Base-by-base conservation (phyloP, 2,797 vertebrate species). In the Cyprinodon diabolis region DNA sequence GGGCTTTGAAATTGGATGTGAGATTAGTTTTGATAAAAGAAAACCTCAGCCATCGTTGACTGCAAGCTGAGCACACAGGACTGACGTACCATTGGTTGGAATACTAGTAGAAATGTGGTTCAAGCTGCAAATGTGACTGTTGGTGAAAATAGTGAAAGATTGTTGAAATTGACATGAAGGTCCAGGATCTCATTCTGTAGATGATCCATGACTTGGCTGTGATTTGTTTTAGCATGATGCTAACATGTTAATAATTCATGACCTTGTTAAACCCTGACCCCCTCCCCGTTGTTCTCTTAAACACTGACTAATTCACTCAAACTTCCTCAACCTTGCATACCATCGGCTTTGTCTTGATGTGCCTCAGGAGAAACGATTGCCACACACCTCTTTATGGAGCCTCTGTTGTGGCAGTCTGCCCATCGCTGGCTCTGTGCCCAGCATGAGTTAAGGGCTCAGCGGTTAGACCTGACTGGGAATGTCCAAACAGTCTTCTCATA, bases 361-460 rank as follows among this genome's bases (percentile, higher is more conserved):
- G 80, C 71, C 76, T 5, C 43, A 48, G 75, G 77, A 3, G 30
- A 3, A 30, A 30, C 30, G 30, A 30, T 30, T 86, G 66, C 57
- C 76, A 60, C 78, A 75, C 86, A 73, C 72, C 65, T 67, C 80
- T 75, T 78, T 45, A 45, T 72, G 83, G 81, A 80, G 62, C 45
- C 60, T 72, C 75, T 54, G 68, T 83, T 85, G 84, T 87, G 86
- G 87, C 83, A 84, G 71, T 57, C 78, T 74, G 84, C 77, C 81
- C 78, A 84, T 75, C 77, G 43, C 79, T 85, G 90, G 86, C 84
- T 80, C 68, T 0, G 19, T 73, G 87, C 85, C 90, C 75, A 23
- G 77, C 70, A 80, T 6, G 69, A 72, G 76, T 85, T 68, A 58
- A 66, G 67, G 72, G 76, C 84, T 79, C 66, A 70, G 60, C 79